Evolutionary conservation across 2,888 invertebrate species (phyloP), one percentile per base, ranked within the genome.

Genomic region (Allolobophora icterica): DNA sequence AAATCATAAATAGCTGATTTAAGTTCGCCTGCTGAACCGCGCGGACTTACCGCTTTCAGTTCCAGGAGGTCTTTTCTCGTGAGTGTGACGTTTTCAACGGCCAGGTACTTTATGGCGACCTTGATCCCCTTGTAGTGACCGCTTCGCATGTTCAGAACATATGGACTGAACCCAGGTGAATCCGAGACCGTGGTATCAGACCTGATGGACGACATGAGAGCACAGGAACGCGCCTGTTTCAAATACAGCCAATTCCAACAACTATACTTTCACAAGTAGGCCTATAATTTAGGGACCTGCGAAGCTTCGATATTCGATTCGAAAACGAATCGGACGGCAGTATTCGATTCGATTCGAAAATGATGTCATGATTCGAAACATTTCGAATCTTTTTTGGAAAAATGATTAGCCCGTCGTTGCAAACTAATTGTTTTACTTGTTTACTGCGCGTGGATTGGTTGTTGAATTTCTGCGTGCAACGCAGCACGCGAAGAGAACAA

Each of bases 1-100:
- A 71, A 38, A 38, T 38, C 38, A 38, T 38, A 38, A 38, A 38
- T 17, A 0, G 17, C 17, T 71, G 1, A 17, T 34, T 17, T 87
- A 5, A 17, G 1, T 33, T 24, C 8, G 38, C 38, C 38, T 38
- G 38, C 8, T 38, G 3, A 38, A 38, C 3, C 38, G 38, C 38
- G 8, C 38, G 4, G 38, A 38, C 89, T 40, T 38, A 94, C 94
- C 92, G 92, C 90, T 91, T 93, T 93, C 38, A 94, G 92, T 87
- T 93, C 92, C 19, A 93, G 92, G 6, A 93, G 92, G 89, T 93
- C 93, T 0, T 91, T 42, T 71, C 93, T 92, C 0, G 92, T 90
- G 13, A 93, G 91, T 11, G 91, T 33, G 30, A 92, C 38, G 1
- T 90, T 89, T 33, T 91, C 89, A 38, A 90, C 84, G 3, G 89